Evolutionary conservation across 2,797 vertebrate genomes (phyloP).

Genomic region (Crypturellus tataupa): DNA sequence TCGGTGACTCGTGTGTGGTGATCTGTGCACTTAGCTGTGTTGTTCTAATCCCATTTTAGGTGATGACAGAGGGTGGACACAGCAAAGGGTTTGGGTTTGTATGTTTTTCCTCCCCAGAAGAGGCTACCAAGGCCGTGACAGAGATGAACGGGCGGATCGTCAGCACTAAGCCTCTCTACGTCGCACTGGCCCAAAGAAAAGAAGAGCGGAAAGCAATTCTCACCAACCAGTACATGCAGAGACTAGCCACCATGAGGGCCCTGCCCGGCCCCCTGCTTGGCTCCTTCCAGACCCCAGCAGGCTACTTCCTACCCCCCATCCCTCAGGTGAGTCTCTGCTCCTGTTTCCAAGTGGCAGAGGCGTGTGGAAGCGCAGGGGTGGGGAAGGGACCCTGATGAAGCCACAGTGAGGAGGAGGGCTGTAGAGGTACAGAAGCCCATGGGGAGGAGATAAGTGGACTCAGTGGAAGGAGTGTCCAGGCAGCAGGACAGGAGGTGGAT

Average conservation of each 20-base stretch:
- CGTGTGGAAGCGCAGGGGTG: background rate
- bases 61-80: conserved; percentile 95
- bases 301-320: conserved; percentile 89
- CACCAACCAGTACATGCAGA: conserved; percentile 97
- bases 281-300: conserved; percentile 87
- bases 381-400: background rate
- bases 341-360: accelerated
- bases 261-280: conserved; percentile 87
- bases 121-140: conserved; percentile 97
- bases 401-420: background rate
- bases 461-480: accelerated
- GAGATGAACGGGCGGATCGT: conserved; percentile 98
- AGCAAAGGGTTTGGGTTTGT: conserved; percentile 99
- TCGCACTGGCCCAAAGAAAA: conserved; percentile 94
- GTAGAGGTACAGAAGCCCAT: background rate
- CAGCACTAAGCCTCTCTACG: conserved; percentile 95
- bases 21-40: conserved; percentile 70
- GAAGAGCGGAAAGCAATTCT: conserved; percentile 97
- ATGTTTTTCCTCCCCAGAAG: conserved; percentile 98
- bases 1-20: accelerated
- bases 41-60: conserved; percentile 83
- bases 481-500: accelerated
- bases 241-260: conserved; percentile 88
- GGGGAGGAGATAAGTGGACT: background rate
- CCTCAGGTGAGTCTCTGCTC: conserved; percentile 85